phyloP scores from a whole-genome alignment of 2,888 invertebrate genomes.

The Adineta ricciae region DNA sequence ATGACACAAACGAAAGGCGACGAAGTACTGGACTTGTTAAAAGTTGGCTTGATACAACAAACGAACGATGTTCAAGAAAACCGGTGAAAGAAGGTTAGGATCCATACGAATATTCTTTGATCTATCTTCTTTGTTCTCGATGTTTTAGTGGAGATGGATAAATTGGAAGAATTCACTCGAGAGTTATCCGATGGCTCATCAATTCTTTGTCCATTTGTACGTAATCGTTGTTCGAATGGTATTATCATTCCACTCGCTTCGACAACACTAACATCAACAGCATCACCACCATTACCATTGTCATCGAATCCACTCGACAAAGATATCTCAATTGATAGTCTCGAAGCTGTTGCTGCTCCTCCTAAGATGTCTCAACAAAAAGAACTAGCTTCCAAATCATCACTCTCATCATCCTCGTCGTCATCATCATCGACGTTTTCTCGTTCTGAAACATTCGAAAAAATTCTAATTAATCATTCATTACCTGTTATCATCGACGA shows the following conservation, averaged over 20 bases:
- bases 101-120: too few relatives aligned
- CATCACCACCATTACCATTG: background rate
- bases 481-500: background rate
- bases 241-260: background rate
- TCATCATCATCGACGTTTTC: background rate
- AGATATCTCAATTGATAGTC: constrained; percentile 19
- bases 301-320: background rate
- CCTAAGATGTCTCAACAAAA: background rate
- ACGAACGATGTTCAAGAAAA: background rate
- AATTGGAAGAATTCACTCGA: background rate
- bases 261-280: background rate
- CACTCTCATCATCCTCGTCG: background rate
- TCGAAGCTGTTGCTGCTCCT: background rate
- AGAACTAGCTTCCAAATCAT: background rate
- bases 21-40: background rate
- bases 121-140: too few relatives aligned
- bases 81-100: constrained; percentile 18
- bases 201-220: constrained; percentile 19
- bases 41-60: constrained; percentile 4
- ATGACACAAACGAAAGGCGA: background rate
- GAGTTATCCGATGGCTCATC: background rate
- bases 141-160: background rate
- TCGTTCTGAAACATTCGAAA: constrained; percentile 18
- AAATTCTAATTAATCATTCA: background rate
- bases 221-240: background rate